Percentiles rank a stretch among this genome's conserved stretches.
phyloP scores from a whole-genome alignment of 1,140 invertebrate species.

The Lamellibrachia luymesi region DNA sequence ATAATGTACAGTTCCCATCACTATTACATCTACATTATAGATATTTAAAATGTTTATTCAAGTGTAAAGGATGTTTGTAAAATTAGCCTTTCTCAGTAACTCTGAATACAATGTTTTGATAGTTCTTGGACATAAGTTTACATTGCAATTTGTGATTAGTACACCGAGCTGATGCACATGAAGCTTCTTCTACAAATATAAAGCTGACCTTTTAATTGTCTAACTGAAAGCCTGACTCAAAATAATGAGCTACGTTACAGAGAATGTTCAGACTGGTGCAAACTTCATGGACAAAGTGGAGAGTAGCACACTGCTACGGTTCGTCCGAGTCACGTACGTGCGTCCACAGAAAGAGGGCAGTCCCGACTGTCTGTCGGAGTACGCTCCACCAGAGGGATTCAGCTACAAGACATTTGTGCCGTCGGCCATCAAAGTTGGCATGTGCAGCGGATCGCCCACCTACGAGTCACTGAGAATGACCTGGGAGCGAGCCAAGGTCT shows the following conservation, averaged over 20 bases:
- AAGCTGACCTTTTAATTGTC: neutral
- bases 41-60: too few species aligned
- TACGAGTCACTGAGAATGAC: slow-evolving; percentile 27
- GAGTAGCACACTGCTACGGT: slow-evolving; percentile 27
- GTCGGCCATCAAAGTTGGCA: slow-evolving; percentile 28
- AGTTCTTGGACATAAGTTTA: too few species aligned
- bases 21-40: too few species aligned
- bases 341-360: slow-evolving; percentile 22
- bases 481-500: slow-evolving; percentile 27
- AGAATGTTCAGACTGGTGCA: slow-evolving; percentile 27
- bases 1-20: too few species aligned
- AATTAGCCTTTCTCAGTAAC: neutral
- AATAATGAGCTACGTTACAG: slow-evolving; percentile 12
- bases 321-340: slow-evolving; percentile 29
- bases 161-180: too few species aligned
- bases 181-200: neutral
- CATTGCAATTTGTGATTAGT: too few species aligned
- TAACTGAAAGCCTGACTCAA: neutral
- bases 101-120: too few species aligned
- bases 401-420: slow-evolving; percentile 30
- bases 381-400: slow-evolving; percentile 22
- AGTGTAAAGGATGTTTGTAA: neutral
- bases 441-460: slow-evolving; percentile 28
- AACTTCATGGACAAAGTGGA: slow-evolving; percentile 30
- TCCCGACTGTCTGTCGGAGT: slow-evolving; percentile 16